Evolutionary conservation across 2,888 invertebrate genomes (phyloP).

Genomic region (Cerceris ruficornis): DNA sequence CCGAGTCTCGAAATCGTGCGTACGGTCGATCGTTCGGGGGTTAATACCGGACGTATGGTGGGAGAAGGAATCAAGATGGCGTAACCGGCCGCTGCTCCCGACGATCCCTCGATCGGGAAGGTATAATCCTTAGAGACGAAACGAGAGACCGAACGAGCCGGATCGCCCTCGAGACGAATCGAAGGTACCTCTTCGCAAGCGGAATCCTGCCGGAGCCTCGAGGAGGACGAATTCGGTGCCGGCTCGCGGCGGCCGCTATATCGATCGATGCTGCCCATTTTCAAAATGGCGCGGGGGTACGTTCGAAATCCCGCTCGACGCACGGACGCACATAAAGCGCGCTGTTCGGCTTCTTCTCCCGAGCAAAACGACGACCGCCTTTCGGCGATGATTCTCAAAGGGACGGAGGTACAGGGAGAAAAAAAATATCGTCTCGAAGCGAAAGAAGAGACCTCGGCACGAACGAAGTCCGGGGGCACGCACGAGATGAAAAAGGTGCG

Average conservation of each 20-base stretch:
- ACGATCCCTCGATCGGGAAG: slow-evolving; percentile 50
- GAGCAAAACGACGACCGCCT: not conserved
- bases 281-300: slow-evolving; percentile 78
- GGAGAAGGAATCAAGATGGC: slow-evolving; percentile 74
- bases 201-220: too few relatives aligned
- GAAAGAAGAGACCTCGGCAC: too few relatives aligned
- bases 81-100: slow-evolving; percentile 60
- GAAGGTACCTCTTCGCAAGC: too few relatives aligned
- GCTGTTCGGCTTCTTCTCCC: not conserved
- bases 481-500: slow-evolving; percentile 8
- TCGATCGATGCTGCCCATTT: slow-evolving; percentile 78
- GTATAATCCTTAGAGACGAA: not conserved
- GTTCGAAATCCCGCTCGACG: slow-evolving; percentile 53
- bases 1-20: slow-evolving; percentile 55
- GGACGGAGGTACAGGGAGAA: not conserved
- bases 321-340: not conserved
- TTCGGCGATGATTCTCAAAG: not conserved
- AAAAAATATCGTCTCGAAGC: not conserved
- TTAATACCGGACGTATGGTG: slow-evolving; percentile 56
- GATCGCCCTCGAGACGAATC: not conserved
- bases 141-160: not conserved
- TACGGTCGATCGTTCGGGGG: slow-evolving; percentile 58
- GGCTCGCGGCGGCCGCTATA: slow-evolving; percentile 71
- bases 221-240: slow-evolving; percentile 35
- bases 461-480: not conserved